Conservation (phyloP, 2,888 invertebrate species). For the Heliconius hortense region DNA sequence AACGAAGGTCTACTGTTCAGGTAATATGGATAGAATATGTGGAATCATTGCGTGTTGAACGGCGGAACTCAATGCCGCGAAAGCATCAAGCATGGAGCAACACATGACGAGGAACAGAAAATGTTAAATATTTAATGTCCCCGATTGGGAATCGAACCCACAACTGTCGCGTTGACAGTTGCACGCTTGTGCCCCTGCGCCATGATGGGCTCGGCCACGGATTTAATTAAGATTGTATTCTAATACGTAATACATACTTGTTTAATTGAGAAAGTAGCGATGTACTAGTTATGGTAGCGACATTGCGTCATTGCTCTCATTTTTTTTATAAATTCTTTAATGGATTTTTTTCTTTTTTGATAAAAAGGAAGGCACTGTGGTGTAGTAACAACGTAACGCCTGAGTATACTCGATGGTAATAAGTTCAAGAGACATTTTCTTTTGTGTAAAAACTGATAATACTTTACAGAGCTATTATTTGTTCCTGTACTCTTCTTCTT, state of each 20-base stretch:
- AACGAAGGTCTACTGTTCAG: slow-evolving; percentile 46
- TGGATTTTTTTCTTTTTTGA: neutral
- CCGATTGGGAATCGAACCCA: neutral
- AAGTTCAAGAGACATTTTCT: too few relatives aligned
- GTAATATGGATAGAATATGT: slow-evolving; percentile 38
- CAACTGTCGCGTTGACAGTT: too few relatives aligned
- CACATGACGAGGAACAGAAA: neutral
- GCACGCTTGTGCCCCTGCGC: neutral
- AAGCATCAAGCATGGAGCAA: too few relatives aligned
- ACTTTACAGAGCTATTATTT: too few relatives aligned
- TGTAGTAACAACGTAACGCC: too few relatives aligned
- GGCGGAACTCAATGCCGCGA: too few relatives aligned
- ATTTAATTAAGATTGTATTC: neutral
- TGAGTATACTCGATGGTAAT: too few relatives aligned
- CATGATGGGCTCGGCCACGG: neutral
- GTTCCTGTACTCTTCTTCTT: too few relatives aligned
- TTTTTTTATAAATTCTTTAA: neutral
- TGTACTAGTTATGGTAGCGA: neutral
- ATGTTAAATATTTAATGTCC: neutral
- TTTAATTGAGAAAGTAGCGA: slow-evolving; percentile 16
- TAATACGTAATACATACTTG: slow-evolving; percentile 17
- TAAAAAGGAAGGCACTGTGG: too few relatives aligned
- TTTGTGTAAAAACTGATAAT: too few relatives aligned
- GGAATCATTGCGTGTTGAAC: neutral
- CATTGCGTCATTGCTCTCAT: slow-evolving; percentile 11